These are phyloP conservation scores for Rhynchomys soricoides DNA, from an alignment of 2,113 vertebrate genomes.

Conservation along the genomic window DNA sequence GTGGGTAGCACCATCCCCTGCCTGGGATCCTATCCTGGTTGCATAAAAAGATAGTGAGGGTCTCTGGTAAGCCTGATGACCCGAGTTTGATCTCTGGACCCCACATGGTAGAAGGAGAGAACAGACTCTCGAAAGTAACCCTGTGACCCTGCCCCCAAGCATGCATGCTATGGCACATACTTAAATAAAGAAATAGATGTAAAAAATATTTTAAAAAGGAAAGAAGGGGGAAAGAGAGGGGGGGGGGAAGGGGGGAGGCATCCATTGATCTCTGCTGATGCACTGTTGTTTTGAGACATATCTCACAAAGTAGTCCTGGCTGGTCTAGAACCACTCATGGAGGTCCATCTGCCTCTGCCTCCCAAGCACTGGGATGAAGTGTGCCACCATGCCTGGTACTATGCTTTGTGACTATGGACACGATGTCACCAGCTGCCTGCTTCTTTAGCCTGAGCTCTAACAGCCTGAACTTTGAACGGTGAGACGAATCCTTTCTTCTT, in stretches of 20 bases:
- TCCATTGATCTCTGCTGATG: background rate
- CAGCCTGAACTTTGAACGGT: background rate
- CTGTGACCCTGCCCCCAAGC: background rate
- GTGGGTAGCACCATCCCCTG: background rate
- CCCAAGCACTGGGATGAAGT: background rate
- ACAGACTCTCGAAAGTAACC: too few species aligned
- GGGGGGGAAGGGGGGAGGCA: too few species aligned
- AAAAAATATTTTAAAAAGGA: background rate
- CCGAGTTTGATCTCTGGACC: background rate
- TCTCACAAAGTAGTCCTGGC: background rate
- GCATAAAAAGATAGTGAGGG: background rate
- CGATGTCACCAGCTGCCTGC: background rate
- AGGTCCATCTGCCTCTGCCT: background rate
- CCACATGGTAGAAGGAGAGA: background rate
- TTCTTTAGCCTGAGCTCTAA: background rate
- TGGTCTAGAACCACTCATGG: background rate
- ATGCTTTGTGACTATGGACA: too few species aligned
- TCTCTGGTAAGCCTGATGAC: background rate
- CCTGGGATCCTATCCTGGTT: background rate
- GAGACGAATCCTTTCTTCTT: too few species aligned
- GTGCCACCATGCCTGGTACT: background rate
- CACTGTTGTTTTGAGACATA: background rate
- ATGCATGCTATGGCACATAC: background rate
- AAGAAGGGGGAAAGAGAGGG: too few species aligned
- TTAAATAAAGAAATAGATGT: background rate